These are phyloP conservation scores for Gymnoscopelus braueri DNA, from an alignment of 2,797 vertebrate genomes.

Conservation along the genomic window DNA sequence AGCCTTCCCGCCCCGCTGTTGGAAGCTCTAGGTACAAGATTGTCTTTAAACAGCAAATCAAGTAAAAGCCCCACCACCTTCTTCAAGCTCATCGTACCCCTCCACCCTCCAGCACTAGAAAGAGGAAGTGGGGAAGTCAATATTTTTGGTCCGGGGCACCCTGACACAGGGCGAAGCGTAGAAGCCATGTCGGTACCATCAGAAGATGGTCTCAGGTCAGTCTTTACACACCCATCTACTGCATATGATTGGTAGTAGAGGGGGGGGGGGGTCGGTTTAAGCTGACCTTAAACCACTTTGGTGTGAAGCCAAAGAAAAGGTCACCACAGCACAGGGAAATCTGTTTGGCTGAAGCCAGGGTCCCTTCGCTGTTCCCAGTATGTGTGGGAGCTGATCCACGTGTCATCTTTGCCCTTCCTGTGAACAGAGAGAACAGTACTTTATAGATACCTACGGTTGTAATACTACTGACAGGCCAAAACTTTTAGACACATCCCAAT, in stretches of 20 bases:
- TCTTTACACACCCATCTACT: constrained; percentile 26
- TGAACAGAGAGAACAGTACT: constrained; percentile 22
- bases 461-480: no score
- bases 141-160: constrained; percentile 35
- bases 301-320: constrained; percentile 28
- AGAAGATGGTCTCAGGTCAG: constrained; percentile 32
- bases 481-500: no score
- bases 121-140: constrained; percentile 49
- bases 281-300: constrained; percentile 1
- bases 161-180: constrained; percentile 42
- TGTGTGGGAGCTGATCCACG: constrained; percentile 90
- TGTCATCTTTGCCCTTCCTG: constrained; percentile 90
- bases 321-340: constrained; percentile 94
- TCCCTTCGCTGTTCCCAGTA: constrained; percentile 92
- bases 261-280: not conserved
- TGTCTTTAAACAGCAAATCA: not conserved
- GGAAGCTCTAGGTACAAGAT: no score
- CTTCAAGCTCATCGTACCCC: constrained; percentile 9
- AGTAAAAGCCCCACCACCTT: constrained; percentile 1
- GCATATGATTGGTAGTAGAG: not conserved
- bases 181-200: constrained; percentile 30
- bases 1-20: no score
- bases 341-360: constrained; percentile 88
- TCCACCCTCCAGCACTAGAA: constrained; percentile 14
- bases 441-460: no score